Evolutionary conservation across 2,888 invertebrate species (phyloP), one percentile per base, ranked within the genome.

Genomic region (Saturnia pavonia): DNA sequence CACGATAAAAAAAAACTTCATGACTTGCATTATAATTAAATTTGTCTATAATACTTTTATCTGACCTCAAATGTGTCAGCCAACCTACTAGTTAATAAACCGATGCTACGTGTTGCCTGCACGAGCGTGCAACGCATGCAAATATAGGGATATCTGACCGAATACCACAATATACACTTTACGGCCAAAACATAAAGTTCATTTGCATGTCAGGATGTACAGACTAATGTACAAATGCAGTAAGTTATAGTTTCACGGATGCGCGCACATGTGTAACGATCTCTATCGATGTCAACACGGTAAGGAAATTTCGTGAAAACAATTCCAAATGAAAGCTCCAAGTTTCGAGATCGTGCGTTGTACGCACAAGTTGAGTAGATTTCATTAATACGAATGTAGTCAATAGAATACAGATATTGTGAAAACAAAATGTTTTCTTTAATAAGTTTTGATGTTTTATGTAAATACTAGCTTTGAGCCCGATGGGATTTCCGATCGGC

Each of bases 281-380:
- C 85, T 83, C 77, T 90, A 91, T 92, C 92, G 80, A 86, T 86
- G 88, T 91, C 91, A 34, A 4, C 34, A 92, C 90, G 91, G 74
- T 76, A 70, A 82, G 80, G 80, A 83, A 85, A 86, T 89, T 88
- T 84, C 84, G 84, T 83, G 85, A 82, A 88, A 88, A 86, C 78
- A 73, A 75, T 76, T 74, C 40, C 74, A 82, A 85, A 82, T 80
- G 81, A 79, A 79, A 78, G 79, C 79, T 76, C 70, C 72, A 70
- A 70, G 63, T 63, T 72, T 11, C 54, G 34, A 34, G 63, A 66
- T 66, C 70, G 67, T 70, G 67, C 66, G 19, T 70, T 51, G 70
- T 66, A 65, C 40, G 65, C 65, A 40, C n/a, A 65, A 63, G 25
- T 63, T 63, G 27, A 25, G 14, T 63, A 4, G 22, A 11, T 51